phyloP scores from a whole-genome alignment of 2,113 vertebrate species.

The Oncorhynchus gorbuscha region DNA sequence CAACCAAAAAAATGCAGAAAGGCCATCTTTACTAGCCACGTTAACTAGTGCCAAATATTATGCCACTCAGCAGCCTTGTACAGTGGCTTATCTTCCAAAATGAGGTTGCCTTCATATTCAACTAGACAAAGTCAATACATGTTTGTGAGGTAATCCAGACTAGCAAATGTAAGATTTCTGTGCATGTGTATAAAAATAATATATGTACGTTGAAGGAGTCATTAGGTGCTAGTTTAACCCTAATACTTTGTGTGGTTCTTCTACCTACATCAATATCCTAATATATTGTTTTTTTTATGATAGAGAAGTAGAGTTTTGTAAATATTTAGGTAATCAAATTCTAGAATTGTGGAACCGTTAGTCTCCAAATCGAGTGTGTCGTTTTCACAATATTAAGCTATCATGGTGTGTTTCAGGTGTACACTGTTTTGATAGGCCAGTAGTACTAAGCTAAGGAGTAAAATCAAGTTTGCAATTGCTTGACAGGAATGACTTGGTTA shows the following conservation, averaged over 20 bases:
- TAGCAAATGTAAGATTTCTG: slow-evolving; percentile 46
- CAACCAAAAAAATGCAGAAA: background rate
- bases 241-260: background rate
- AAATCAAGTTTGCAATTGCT: background rate
- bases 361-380: slow-evolving; percentile 34
- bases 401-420: slow-evolving; percentile 54
- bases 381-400: slow-evolving; percentile 44
- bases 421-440: slow-evolving; percentile 36
- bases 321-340: background rate
- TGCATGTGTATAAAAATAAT: slow-evolving; percentile 41
- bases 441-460: slow-evolving; percentile 5
- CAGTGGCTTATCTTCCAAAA: slow-evolving; percentile 22
- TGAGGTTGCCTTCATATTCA: slow-evolving; percentile 22
- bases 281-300: slow-evolving; percentile 27
- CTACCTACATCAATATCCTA: background rate
- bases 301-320: slow-evolving; percentile 17
- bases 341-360: background rate
- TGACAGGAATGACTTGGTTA: slow-evolving; percentile 3
- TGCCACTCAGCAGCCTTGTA: background rate
- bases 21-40: background rate
- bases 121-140: slow-evolving; percentile 3
- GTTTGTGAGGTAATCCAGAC: slow-evolving; percentile 9
- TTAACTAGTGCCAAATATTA: slow-evolving; percentile 32
- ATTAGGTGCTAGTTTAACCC: slow-evolving; percentile 12
- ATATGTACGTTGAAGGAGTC: background rate